Evolutionary conservation across 2,888 invertebrate species (phyloP).

Genomic region (Poecilus cupreus): DNA sequence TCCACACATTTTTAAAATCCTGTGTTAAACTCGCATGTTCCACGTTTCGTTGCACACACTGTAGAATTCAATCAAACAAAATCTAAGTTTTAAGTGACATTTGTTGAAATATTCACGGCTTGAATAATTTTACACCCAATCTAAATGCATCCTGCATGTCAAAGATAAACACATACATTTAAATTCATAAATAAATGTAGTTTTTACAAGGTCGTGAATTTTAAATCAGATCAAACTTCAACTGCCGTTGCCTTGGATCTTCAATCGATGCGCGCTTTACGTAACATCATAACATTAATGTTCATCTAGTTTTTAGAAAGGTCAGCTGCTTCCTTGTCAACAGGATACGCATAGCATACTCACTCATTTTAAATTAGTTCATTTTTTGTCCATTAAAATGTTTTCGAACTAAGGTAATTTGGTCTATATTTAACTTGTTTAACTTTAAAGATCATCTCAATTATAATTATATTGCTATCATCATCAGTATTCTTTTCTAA

Average conservation of each 20-base stretch:
- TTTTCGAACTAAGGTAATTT: not conserved
- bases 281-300: not conserved
- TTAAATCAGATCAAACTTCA: constrained; percentile 20
- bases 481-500: too few species aligned
- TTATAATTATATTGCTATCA: not conserved
- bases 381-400: constrained; percentile 19
- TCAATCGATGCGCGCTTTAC: constrained; percentile 1
- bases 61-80: too few species aligned
- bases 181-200: not conserved
- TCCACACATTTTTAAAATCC: too few species aligned
- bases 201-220: constrained; percentile 1
- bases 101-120: not conserved
- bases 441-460: constrained; percentile 5
- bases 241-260: constrained; percentile 17
- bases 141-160: not conserved
- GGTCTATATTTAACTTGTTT: constrained; percentile 7
- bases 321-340: not conserved
- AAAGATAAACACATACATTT: not conserved
- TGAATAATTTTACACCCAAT: not conserved
- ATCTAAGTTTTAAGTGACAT: too few species aligned
- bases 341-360: too few species aligned
- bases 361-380: constrained; percentile 7
- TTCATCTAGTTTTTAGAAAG: constrained; percentile 26
- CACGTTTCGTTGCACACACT: too few species aligned
- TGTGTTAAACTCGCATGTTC: too few species aligned